These are phyloP conservation scores for Zaprionus lachaisei DNA, from an alignment of 1,140 invertebrate species.

Conservation along the genomic window DNA sequence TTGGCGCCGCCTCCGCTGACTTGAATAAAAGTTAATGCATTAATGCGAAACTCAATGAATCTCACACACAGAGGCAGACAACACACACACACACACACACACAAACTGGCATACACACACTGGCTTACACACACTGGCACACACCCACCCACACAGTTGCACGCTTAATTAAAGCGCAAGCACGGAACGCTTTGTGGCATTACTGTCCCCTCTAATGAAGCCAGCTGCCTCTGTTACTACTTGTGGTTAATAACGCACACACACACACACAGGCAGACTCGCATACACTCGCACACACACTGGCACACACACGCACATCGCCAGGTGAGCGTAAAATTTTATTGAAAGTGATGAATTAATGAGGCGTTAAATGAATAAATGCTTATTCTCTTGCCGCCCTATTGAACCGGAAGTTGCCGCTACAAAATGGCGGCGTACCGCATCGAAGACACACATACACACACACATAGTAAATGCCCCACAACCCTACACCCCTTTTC, in stretches of 20 bases:
- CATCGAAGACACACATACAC: background rate
- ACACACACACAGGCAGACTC: slow-evolving; percentile 12
- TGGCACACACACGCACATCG: slow-evolving; percentile 28
- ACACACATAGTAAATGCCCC: background rate
- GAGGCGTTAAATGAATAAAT: slow-evolving; percentile 82
- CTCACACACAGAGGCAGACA: slow-evolving; percentile 21
- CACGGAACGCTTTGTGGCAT: slow-evolving; percentile 13
- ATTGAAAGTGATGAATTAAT: slow-evolving; percentile 83
- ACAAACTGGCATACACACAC: background rate
- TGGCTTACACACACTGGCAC: no score
- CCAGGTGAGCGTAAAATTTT: slow-evolving; percentile 77
- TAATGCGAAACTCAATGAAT: slow-evolving; percentile 59
- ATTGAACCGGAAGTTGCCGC: slow-evolving; percentile 74
- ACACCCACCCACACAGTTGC: slow-evolving; percentile 8
- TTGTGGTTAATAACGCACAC: slow-evolving; percentile 49
- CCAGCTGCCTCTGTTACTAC: slow-evolving; percentile 34
- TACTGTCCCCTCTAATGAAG: slow-evolving; percentile 8
- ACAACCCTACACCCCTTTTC: background rate
- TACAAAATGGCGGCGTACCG: slow-evolving; percentile 40
- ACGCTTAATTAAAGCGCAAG: slow-evolving; percentile 58
- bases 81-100: background rate
- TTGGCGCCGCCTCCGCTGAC: slow-evolving; percentile 10
- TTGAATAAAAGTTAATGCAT: slow-evolving; percentile 56
- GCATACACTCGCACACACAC: slow-evolving; percentile 15
- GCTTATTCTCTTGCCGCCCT: slow-evolving; percentile 74